Conservation (phyloP, 1,140 invertebrate species). For the Apocrypta bakeri region DNA sequence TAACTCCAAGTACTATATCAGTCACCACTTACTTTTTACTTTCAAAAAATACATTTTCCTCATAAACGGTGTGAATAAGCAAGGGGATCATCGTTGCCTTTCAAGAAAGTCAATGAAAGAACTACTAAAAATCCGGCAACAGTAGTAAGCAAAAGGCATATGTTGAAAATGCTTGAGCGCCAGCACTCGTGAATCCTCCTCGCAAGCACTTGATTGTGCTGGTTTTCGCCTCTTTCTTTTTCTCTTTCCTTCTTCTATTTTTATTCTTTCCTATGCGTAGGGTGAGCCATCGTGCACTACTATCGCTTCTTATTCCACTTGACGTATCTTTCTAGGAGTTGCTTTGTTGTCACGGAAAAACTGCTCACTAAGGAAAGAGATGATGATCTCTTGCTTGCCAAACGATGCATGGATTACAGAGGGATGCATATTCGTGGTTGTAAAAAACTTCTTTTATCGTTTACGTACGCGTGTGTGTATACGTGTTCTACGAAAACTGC, state of each 20-base stretch:
- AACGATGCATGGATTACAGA: neutral
- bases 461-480: neutral
- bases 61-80: no score
- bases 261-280: no score
- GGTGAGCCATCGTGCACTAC: no score
- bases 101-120: slow-evolving; percentile 10
- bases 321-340: slow-evolving; percentile 29
- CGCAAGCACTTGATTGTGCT: slow-evolving; percentile 24
- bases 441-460: slow-evolving; percentile 12
- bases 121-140: neutral
- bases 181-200: slow-evolving; percentile 17
- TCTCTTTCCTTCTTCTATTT: neutral
- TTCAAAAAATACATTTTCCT: no score
- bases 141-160: slow-evolving; percentile 34
- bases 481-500: neutral
- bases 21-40: no score
- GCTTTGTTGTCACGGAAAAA: slow-evolving; percentile 40
- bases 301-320: neutral
- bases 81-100: neutral
- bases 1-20: no score
- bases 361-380: neutral
- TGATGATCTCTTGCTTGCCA: slow-evolving; percentile 4
- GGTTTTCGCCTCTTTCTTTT: slow-evolving; percentile 19
- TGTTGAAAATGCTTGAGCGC: slow-evolving; percentile 37
- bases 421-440: slow-evolving; percentile 17